Base-by-base conservation (phyloP, 2,113 vertebrate species). In the Potamarius usumacintae region DNA sequence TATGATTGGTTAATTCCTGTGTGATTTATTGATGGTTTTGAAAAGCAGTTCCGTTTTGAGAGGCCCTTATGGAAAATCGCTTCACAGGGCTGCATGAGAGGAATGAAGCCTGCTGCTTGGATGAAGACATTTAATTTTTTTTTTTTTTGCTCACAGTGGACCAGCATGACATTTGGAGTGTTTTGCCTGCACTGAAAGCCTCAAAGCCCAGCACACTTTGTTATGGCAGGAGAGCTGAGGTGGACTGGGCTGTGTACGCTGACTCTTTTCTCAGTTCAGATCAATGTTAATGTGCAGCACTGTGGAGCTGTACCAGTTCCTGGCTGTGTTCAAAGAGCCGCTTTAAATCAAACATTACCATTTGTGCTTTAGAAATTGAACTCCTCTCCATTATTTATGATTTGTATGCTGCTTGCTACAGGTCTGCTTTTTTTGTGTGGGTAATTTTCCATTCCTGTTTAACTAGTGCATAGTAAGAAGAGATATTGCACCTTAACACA, bases 261-360 rank as follows among this genome's bases (percentile, higher is more conserved):
- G 78, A 80, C 27, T 83, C 69, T 81, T 77, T 69, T 57, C 82
- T 83, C 83, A 82, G 62, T 74, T 88, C 83, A 88, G 89, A 91
- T 92, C 86, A 89, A 85, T 92, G 90, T 90, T 91, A 89, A 89
- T 85, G 88, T 80, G 86, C 79, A 62, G 79, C 67, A 74, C 17
- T 22, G 83, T 92, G 91, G 92, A 89, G 87, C 30, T 77, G 48
- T 90, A 90, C 90, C 87, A 89, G 88, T 63, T 65, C 87, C 57
- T 20, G 15, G 76, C 83, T 78, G 87, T 30, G 85, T 90, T 88
- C 80, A 85, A 85, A 83, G 67, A 89, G 65, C 83, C 62, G 55
- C 83, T 79, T 88, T 90, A 88, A 91, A 92, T 92, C 88, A 92
- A 93, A 90, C 77, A 42, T 85, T 87, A 79, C 88, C 86, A 86